Evolutionary conservation across 2,113 vertebrate genomes (phyloP).

Genomic region (Sinocyclocheilus anshuiensis): DNA sequence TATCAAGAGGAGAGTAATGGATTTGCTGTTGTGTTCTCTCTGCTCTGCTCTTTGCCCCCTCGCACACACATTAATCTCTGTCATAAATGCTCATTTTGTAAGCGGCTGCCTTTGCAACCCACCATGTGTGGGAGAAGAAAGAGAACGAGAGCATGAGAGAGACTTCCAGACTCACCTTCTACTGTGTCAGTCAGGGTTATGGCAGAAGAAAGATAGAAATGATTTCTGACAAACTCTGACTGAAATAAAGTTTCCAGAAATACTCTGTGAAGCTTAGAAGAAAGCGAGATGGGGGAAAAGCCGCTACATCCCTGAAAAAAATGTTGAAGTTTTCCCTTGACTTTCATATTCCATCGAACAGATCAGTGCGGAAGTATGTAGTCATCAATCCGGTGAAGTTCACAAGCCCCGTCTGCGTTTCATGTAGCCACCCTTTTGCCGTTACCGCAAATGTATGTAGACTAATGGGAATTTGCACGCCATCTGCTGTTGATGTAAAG

Average conservation of each 20-base stretch:
- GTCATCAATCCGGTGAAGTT: constrained; percentile 18
- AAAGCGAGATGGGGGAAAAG: background rate
- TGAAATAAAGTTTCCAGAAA: constrained; percentile 33
- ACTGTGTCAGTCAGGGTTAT: constrained; percentile 19
- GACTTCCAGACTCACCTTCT: constrained; percentile 33
- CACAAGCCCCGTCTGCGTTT: background rate
- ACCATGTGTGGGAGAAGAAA: constrained; percentile 43
- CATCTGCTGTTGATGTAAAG: constrained; percentile 41
- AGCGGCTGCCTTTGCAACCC: constrained; percentile 33
- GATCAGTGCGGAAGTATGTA: constrained; percentile 12
- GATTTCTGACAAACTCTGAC: constrained; percentile 27
- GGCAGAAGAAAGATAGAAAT: constrained; percentile 31
- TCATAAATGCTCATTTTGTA: constrained; percentile 48
- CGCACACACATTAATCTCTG: constrained; percentile 50
- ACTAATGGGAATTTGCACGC: constrained; percentile 25
- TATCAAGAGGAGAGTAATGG: constrained; percentile 46
- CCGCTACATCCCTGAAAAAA: background rate
- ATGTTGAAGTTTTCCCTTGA: background rate
- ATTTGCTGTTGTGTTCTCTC: constrained; percentile 39
- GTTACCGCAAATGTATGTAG: background rate
- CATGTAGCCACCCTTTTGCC: background rate
- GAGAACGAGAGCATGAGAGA: constrained; percentile 19
- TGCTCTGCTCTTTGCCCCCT: constrained; percentile 37
- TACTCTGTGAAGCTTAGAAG: constrained; percentile 2
- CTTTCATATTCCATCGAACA: constrained; percentile 27